These are phyloP conservation scores for Grus americana DNA, from an alignment of 2,113 vertebrate species.

Conservation along the genomic window DNA sequence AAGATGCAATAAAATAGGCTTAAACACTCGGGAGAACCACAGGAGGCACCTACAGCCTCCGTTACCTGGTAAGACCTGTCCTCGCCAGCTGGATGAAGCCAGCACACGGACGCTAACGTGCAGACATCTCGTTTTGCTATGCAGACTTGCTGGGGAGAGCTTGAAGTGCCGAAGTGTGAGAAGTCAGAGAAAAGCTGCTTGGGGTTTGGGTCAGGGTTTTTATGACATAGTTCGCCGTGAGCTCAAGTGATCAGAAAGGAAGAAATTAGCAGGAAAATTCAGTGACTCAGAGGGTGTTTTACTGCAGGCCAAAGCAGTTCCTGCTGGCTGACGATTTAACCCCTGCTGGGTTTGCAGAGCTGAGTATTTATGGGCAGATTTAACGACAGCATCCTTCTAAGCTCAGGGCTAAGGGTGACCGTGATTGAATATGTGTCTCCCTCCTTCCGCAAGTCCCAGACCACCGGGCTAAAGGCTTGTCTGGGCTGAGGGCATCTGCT, in stretches of 20 bases:
- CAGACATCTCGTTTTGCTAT: rapidly evolving
- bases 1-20: neutral
- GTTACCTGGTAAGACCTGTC: neutral
- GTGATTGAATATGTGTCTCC: neutral
- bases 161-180: neutral
- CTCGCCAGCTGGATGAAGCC: neutral
- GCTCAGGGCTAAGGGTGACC: neutral
- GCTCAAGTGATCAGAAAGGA: conserved; percentile 34
- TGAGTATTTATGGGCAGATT: neutral
- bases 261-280: conserved; percentile 8
- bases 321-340: neutral
- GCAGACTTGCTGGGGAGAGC: neutral
- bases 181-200: neutral
- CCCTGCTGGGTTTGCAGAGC: neutral
- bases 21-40: neutral
- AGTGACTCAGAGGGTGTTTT: conserved; percentile 22
- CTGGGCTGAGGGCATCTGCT: neutral
- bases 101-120: neutral
- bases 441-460: neutral
- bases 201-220: neutral
- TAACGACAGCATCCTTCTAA: neutral
- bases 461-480: neutral
- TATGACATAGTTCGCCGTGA: neutral
- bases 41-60: neutral
- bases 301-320: neutral